Conservation (phyloP, 2,888 invertebrate genomes). For the Buathra laborator region DNA sequence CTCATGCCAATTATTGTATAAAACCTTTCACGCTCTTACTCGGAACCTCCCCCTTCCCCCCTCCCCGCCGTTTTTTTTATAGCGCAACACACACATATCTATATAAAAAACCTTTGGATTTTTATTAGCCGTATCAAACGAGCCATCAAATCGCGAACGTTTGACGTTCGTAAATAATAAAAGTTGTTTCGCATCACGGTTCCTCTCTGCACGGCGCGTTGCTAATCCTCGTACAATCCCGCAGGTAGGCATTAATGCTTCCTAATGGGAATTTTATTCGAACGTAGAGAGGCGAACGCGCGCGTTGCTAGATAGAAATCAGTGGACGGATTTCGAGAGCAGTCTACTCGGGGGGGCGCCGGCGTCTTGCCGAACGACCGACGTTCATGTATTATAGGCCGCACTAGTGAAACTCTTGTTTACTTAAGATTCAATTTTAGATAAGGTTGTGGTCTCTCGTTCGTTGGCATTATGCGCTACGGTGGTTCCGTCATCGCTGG, state of each 20-base stretch:
- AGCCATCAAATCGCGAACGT: conserved; percentile 47
- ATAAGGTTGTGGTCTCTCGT: conserved; percentile 66
- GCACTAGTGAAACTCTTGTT: conserved; percentile 63
- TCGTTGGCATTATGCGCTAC: conserved; percentile 50
- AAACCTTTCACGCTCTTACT: conserved; percentile 56
- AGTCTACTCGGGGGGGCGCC: conserved; percentile 32
- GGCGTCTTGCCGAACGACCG: conserved; percentile 50
- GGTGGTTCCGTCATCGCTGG: conserved; percentile 62
- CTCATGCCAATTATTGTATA: conserved; percentile 57
- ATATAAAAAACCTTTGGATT: conserved; percentile 19
- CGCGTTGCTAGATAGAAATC: conserved; percentile 43
- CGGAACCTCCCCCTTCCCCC: background rate
- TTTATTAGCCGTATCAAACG: conserved; percentile 57
- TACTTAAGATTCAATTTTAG: conserved; percentile 76
- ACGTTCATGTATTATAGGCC: conserved; percentile 24
- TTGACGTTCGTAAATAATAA: conserved; percentile 36
- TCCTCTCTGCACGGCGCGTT: background rate
- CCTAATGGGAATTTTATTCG: conserved; percentile 61
- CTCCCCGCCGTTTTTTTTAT: conserved; percentile 20
- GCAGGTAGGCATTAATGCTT: conserved; percentile 43
- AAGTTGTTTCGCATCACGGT: conserved; percentile 22
- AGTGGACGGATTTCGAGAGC: conserved; percentile 41
- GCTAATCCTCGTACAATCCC: conserved; percentile 37
- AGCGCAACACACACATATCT: conserved; percentile 5
- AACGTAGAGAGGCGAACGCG: conserved; percentile 22